Conservation (phyloP, 2,797 vertebrate species). For the Kryptopterus vitreolus region DNA sequence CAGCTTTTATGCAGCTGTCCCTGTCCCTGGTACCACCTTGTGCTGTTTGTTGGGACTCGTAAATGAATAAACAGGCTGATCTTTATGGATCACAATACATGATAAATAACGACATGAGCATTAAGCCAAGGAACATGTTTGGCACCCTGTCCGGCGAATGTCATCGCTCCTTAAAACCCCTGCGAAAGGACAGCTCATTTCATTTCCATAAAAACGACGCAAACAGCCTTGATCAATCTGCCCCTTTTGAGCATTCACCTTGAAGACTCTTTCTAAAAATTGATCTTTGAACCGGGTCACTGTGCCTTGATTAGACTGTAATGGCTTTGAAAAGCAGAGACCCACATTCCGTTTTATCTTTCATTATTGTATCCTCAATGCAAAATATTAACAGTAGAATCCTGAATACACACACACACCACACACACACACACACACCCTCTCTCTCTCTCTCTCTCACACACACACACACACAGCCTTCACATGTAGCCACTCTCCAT, state of each 20-base stretch:
- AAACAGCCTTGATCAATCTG: slow-evolving; percentile 3
- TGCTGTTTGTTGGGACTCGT: not conserved
- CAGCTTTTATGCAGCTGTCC: too few species aligned
- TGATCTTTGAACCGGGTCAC: slow-evolving; percentile 8
- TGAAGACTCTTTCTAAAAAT: slow-evolving; percentile 1
- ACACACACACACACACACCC: slow-evolving; percentile 9
- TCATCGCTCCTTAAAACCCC: not conserved
- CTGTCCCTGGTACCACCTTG: not conserved
- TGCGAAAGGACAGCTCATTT: not conserved
- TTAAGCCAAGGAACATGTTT: not conserved
- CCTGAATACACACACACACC: not conserved
- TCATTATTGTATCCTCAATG: not conserved
- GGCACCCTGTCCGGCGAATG: not conserved
- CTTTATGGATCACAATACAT: not conserved
- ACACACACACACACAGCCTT: not conserved
- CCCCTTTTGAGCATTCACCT: slow-evolving; percentile 1
- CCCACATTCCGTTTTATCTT: slow-evolving; percentile 5
- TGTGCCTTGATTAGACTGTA: slow-evolving; percentile 22
- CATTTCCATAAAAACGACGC: slow-evolving; percentile 11
- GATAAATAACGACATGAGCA: not conserved
- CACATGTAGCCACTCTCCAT: not conserved
- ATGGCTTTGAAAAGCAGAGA: slow-evolving; percentile 2
- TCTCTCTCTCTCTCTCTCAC: not conserved
- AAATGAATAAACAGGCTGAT: not conserved
- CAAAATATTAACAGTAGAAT: not conserved